Evolutionary conservation across 1,140 invertebrate species (phyloP).

Genomic region (Orussus abietinus): DNA sequence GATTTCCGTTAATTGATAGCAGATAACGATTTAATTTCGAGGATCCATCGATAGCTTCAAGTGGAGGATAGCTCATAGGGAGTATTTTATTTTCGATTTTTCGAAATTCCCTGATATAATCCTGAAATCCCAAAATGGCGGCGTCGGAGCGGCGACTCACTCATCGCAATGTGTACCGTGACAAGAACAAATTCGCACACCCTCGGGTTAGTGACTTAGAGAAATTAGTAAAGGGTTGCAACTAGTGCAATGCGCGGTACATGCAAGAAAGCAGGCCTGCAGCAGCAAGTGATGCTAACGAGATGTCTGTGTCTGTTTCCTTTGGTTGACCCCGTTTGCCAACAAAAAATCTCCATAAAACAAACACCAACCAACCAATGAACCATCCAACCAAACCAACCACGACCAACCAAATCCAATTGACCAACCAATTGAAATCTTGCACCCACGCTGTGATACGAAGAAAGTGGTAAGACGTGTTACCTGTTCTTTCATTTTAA

Average conservation of each 20-base stretch:
- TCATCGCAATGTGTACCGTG: too few species aligned
- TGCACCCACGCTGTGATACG: slow-evolving; percentile 39
- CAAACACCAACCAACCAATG: slow-evolving; percentile 33
- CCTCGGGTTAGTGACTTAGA: too few species aligned
- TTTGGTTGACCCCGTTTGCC: slow-evolving; percentile 43
- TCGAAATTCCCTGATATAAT: too few species aligned
- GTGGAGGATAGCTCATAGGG: too few species aligned
- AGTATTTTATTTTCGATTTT: too few species aligned
- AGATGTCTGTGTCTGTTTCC: slow-evolving; percentile 42
- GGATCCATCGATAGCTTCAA: too few species aligned
- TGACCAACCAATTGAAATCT: slow-evolving; percentile 26
- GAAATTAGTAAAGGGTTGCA: background rate
- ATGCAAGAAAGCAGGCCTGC: background rate
- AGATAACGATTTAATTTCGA: too few species aligned
- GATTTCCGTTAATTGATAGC: too few species aligned
- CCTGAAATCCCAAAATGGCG: too few species aligned
- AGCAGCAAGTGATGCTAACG: slow-evolving; percentile 33
- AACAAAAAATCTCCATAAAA: too few species aligned
- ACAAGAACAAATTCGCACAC: too few species aligned
- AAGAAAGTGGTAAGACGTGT: slow-evolving; percentile 42
- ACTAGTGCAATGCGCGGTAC: background rate
- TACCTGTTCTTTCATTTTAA: slow-evolving; percentile 7
- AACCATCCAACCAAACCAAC: slow-evolving; percentile 36
- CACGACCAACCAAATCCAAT: slow-evolving; percentile 32
- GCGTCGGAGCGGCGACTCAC: too few species aligned